A percentile compares a stretch with the other conserved stretches of the same genome.
Evolutionary conservation across 2,888 invertebrate genomes (phyloP).

Genomic region (Pachydiplax longipennis): DNA sequence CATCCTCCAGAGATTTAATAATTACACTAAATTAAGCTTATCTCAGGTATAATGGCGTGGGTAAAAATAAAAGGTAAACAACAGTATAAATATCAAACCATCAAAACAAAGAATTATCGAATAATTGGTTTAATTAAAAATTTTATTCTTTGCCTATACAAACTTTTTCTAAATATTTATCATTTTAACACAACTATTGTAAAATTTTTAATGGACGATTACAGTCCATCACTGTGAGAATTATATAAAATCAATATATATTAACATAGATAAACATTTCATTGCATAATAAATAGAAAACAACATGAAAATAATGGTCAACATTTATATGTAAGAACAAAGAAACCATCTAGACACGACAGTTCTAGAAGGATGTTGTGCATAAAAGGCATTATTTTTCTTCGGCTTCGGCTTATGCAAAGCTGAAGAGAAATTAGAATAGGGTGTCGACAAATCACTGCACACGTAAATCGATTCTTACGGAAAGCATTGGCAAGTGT

Average conservation of each 20-base stretch:
- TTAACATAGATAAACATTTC: slow-evolving; percentile 40
- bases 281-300: slow-evolving; percentile 39
- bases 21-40: too few relatives aligned
- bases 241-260: slow-evolving; percentile 41
- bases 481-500: background rate
- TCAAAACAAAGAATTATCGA: background rate
- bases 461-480: background rate
- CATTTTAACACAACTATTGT: slow-evolving; percentile 15
- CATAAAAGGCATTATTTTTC: background rate
- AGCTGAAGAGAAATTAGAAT: background rate
- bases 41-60: too few relatives aligned
- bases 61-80: too few relatives aligned
- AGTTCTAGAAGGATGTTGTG: background rate
- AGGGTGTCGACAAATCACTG: slow-evolving; percentile 1
- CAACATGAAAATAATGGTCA: slow-evolving; percentile 24
- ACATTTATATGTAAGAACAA: slow-evolving; percentile 34
- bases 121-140: slow-evolving; percentile 1
- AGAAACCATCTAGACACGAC: background rate
- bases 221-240: slow-evolving; percentile 23
- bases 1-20: too few relatives aligned
- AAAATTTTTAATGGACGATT: slow-evolving; percentile 5
- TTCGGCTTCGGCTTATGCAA: background rate
- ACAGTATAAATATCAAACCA: too few relatives aligned
- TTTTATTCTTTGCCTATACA: slow-evolving; percentile 38
- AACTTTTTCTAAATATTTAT: slow-evolving; percentile 37